phyloP scores from a whole-genome alignment of 2,797 vertebrate species.

The Crypturellus tataupa region DNA sequence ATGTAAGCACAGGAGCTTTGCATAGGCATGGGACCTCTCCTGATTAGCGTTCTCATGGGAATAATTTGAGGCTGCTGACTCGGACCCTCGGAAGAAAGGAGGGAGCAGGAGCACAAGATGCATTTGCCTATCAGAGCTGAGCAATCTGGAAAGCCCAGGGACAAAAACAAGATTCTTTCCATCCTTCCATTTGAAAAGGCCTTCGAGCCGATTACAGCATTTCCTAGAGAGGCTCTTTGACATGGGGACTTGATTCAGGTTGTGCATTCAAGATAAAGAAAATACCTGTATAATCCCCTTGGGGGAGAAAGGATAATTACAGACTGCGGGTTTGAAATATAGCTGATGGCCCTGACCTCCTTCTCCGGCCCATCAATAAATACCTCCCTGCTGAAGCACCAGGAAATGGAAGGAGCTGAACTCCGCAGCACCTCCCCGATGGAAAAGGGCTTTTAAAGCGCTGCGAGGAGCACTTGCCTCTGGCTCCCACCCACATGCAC shows the following conservation, averaged over 20 bases:
- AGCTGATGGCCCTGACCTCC: slow-evolving; percentile 69
- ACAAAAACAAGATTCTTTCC: slow-evolving; percentile 63
- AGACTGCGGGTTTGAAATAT: slow-evolving; percentile 54
- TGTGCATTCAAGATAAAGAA: slow-evolving; percentile 69
- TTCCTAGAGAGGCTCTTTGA: slow-evolving; percentile 69
- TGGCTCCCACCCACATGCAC: slow-evolving; percentile 22
- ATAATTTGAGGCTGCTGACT: neutral
- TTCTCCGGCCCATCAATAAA: slow-evolving; percentile 69
- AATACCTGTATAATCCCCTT: slow-evolving; percentile 74
- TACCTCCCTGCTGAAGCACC: slow-evolving; percentile 67
- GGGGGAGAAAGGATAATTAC: slow-evolving; percentile 72
- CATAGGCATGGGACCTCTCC: slow-evolving; percentile 28
- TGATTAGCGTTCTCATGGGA: slow-evolving; percentile 53
- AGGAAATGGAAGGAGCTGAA: slow-evolving; percentile 60
- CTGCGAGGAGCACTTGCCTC: neutral
- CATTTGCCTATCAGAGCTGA: slow-evolving; percentile 2
- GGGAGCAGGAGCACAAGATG: neutral
- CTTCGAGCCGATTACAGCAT: neutral
- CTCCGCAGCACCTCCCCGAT: slow-evolving; percentile 34
- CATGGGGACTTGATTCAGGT: slow-evolving; percentile 33
- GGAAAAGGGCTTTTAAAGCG: neutral
- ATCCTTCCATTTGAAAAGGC: slow-evolving; percentile 67
- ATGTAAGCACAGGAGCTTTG: slow-evolving; percentile 28
- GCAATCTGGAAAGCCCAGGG: slow-evolving; percentile 40
- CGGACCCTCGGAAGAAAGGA: too few relatives aligned